phyloP scores from a whole-genome alignment of 2,797 vertebrate species.

The Myripristis murdjan region DNA sequence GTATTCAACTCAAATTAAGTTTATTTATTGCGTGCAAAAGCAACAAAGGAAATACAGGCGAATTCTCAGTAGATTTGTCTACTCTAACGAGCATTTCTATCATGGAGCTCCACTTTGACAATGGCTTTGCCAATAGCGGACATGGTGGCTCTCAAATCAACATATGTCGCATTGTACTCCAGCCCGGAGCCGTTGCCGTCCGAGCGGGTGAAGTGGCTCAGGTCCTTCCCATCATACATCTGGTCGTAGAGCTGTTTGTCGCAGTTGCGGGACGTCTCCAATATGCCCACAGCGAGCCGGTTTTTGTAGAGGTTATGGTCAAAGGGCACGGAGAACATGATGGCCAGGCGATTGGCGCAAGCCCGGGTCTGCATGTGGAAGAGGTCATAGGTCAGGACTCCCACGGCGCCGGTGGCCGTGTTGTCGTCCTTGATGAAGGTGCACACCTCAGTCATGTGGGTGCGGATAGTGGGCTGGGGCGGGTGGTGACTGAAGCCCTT shows the following conservation, averaged over 20 bases:
- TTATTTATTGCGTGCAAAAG: conserved; percentile 52
- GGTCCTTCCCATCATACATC: conserved; percentile 80
- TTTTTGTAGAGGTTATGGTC: conserved; percentile 56
- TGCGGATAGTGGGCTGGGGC: conserved; percentile 78
- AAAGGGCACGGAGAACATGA: conserved; percentile 60
- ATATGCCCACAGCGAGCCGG: conserved; percentile 45
- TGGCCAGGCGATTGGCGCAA: conserved; percentile 59
- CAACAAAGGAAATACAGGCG: conserved; percentile 10
- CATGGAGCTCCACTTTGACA: conserved; percentile 80
- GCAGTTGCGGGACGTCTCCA: conserved; percentile 59
- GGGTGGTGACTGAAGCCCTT: conserved; percentile 80
- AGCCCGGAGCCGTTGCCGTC: conserved; percentile 65
- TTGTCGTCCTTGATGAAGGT: conserved; percentile 58
- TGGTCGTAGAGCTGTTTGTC: conserved; percentile 77
- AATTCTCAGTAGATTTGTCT: neutral
- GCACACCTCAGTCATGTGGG: conserved; percentile 49
- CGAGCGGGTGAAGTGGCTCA: conserved; percentile 51
- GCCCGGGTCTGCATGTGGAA: conserved; percentile 64
- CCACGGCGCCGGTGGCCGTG: conserved; percentile 53
- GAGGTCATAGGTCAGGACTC: conserved; percentile 64
- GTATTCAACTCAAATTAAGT: conserved; percentile 49
- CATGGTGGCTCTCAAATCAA: conserved; percentile 81
- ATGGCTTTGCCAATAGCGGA: conserved; percentile 79
- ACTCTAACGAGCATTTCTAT: conserved; percentile 70
- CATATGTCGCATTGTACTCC: conserved; percentile 3